Conservation (phyloP, 2,113 vertebrate species). For the Zonotrichia leucophrys region DNA sequence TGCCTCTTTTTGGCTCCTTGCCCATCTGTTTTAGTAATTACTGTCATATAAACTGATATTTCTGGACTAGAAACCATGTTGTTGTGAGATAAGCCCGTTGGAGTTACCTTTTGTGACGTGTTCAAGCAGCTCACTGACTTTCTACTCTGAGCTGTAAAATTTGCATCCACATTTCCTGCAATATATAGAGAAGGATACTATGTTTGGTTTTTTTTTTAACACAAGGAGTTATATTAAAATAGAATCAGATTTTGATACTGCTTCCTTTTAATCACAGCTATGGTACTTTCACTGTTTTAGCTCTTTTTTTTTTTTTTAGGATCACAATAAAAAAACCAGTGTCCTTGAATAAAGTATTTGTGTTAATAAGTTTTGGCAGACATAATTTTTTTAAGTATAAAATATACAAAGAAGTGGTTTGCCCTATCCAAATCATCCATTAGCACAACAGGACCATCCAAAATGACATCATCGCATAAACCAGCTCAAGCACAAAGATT, state of each 20-base stretch:
- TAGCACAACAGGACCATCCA: background rate
- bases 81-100: background rate
- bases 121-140: background rate
- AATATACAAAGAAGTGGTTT: background rate
- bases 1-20: constrained; percentile 56
- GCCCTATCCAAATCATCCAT: constrained; percentile 13
- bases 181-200: background rate
- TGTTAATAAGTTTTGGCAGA: background rate
- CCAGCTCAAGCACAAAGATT: background rate
- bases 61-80: constrained; percentile 25
- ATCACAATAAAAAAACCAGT: background rate
- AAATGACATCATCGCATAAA: background rate
- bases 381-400: background rate
- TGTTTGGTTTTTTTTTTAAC: background rate
- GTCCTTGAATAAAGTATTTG: constrained; percentile 8
- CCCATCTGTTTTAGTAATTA: constrained; percentile 72
- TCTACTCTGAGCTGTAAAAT: background rate
- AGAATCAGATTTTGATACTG: background rate
- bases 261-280: background rate
- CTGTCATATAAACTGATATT: constrained; percentile 63
- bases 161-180: background rate
- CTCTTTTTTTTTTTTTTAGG: background rate
- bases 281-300: background rate
- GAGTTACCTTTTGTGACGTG: background rate
- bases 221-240: background rate